Evolutionary conservation across 2,797 vertebrate genomes (phyloP), one percentile per base, ranked within the genome.

Genomic region (Glossophaga mutica): DNA sequence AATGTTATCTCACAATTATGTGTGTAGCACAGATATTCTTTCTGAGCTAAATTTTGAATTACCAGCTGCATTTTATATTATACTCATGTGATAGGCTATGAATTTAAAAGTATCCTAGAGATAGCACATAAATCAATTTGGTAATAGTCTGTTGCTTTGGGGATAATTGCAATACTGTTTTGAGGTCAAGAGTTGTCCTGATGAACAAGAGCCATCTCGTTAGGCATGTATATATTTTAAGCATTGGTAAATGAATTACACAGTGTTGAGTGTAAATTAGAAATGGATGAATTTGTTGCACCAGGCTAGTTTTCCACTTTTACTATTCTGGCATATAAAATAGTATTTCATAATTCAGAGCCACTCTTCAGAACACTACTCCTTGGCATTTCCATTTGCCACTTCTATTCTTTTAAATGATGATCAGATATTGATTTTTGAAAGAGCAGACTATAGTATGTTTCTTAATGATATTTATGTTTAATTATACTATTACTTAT

Each of bases 21-120:
- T 73, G 73, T 91, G 37, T 89, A 62, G 34, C 32, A 21, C 39
- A 86, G 34, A 59, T 82, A 26, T 59, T 88, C 42, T 78, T 96
- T 91, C 55, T 42, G 39, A 88, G 68, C 70, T 94, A 74, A 90
- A 70, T 89, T 94, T 81, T 88, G 52, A 91, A 74, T 93, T 83
- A 39, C 73, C 42, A 37, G 52, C 46, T 86, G 52, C 87, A 62
- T 77, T 91, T 94, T 88, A 24, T 81, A 67, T 57, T 78, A 48
- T 48, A 85, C 44, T 55, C 77, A 82, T 91, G 52, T 88, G 67
- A 73, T 82, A 67, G 52, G 29, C 67, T 86, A 65, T 82, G 68
- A 91, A 89, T 89, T 93, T 93, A 46, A 91, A 73, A 79, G 73
- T 78, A 62, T 95, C 39, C 46, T 87, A 86, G 79, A 37, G 57